phyloP scores from a whole-genome alignment of 2,797 vertebrate genomes.

The Molossus alvarezi region DNA sequence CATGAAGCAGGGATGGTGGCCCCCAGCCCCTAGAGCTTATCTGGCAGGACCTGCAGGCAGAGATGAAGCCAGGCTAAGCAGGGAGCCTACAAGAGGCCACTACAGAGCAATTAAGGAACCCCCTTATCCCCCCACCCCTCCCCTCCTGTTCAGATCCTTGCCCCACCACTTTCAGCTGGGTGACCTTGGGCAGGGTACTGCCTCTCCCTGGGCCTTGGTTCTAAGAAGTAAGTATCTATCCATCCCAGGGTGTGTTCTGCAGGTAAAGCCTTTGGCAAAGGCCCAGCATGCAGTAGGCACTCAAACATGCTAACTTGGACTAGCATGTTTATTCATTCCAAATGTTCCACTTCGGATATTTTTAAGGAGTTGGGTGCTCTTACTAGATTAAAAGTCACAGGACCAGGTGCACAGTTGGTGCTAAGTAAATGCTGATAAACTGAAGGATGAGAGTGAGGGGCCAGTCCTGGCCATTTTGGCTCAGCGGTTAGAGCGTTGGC shows the following conservation, averaged over 20 bases:
- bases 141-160: background rate
- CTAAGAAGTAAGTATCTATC: background rate
- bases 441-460: background rate
- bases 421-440: background rate
- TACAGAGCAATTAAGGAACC: background rate
- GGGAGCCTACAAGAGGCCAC: background rate
- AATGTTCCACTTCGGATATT: background rate
- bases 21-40: slow-evolving; percentile 77
- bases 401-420: background rate
- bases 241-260: background rate
- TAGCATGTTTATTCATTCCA: background rate
- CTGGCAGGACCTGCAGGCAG: slow-evolving; percentile 82
- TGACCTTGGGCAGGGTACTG: background rate
- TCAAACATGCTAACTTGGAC: background rate
- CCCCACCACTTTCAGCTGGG: background rate
- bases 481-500: too few relatives aligned
- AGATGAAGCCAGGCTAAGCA: slow-evolving; percentile 42
- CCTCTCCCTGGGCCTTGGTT: background rate
- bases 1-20: background rate
- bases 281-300: background rate
- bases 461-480: too few relatives aligned
- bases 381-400: background rate
- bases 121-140: background rate
- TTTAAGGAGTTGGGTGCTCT: background rate
- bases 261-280: background rate